These are phyloP conservation scores for Saiga tatarica DNA, from an alignment of 2,113 vertebrate species.

Conservation along the genomic window DNA sequence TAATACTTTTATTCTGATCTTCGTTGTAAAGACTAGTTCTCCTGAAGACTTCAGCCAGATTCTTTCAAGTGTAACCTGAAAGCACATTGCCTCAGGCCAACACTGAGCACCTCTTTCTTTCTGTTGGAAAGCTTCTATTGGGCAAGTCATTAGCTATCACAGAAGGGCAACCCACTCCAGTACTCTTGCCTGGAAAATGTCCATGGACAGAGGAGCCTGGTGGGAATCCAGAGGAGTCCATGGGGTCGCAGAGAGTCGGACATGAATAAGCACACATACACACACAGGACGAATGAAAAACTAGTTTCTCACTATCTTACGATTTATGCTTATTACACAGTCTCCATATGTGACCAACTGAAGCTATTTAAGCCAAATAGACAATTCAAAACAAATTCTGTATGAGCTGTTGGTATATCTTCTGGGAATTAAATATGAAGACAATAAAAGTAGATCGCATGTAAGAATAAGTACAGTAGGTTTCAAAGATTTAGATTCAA, in stretches of 20 bases:
- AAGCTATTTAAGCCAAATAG: background rate
- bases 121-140: background rate
- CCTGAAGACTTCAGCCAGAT: background rate
- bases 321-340: background rate
- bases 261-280: accelerated
- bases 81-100: background rate
- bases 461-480: background rate
- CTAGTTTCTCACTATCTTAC: background rate
- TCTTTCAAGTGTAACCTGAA: background rate
- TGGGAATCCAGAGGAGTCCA: background rate
- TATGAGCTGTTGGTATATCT: background rate
- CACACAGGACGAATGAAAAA: background rate
- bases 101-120: background rate
- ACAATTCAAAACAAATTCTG: background rate
- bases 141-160: background rate
- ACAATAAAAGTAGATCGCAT: background rate
- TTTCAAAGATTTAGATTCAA: background rate
- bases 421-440: background rate
- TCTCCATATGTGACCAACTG: background rate
- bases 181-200: background rate
- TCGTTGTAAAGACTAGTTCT: background rate
- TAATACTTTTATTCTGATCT: background rate
- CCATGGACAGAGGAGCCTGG: background rate
- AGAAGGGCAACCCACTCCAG: background rate
- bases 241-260: background rate